A percentile compares a stretch with the other conserved stretches of the same genome.
These are phyloP conservation scores for Acromyrmex heyeri DNA, from an alignment of 1,140 invertebrate genomes.

Conservation along the genomic window DNA sequence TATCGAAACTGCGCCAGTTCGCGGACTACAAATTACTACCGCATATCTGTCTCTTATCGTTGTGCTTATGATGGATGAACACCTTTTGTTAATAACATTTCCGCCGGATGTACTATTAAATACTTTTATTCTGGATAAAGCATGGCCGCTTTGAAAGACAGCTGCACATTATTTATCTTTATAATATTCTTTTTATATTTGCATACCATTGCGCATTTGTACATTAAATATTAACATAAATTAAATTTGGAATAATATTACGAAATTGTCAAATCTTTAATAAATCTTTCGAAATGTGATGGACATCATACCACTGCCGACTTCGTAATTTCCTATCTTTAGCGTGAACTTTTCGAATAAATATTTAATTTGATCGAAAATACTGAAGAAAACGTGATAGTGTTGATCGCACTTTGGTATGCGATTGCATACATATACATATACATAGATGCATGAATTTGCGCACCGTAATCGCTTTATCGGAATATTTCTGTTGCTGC, in stretches of 20 bases:
- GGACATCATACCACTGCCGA: not conserved
- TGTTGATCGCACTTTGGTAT: not conserved
- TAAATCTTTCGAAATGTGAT: constrained; percentile 9
- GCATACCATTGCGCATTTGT: not conserved
- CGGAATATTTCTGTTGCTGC: constrained; percentile 31
- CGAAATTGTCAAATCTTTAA: constrained; percentile 1
- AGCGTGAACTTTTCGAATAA: constrained; percentile 15
- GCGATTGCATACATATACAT: not conserved
- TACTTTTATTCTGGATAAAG: not conserved
- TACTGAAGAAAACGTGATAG: constrained; percentile 17
- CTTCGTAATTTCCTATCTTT: not conserved
- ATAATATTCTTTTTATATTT: not conserved
- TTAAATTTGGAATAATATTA: constrained; percentile 25
- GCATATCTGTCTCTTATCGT: constrained; percentile 6
- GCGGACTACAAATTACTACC: constrained; percentile 12
- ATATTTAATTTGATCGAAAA: constrained; percentile 37
- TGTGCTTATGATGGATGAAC: not conserved
- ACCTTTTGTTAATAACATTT: not conserved
- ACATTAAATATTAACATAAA: not conserved
- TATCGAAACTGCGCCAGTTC: not conserved
- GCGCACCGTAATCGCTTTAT: constrained; percentile 21
- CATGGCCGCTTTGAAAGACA: not conserved
- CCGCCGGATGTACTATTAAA: not conserved
- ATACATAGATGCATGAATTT: constrained; percentile 14
- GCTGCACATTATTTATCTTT: not conserved